Evolutionary conservation across 64 coral and sea anemone genomes (phyloP).

Genomic region (Pocillopora damicornis): DNA sequence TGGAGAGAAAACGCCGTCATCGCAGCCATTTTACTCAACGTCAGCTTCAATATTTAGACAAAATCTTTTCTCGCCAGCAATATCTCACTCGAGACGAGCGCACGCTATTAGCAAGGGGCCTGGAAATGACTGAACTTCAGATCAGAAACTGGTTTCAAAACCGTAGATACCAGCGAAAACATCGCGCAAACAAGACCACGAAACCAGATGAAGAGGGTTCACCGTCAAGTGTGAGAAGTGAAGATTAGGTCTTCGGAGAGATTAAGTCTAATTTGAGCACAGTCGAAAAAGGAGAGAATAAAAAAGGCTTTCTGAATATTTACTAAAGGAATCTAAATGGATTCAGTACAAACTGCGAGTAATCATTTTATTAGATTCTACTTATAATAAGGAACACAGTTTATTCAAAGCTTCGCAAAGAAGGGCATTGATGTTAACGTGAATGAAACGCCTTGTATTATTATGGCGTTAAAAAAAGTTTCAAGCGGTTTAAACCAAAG

Average conservation of each 20-base stretch:
- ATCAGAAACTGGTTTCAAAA: slow-evolving; percentile 98
- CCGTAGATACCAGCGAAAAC: slow-evolving; percentile 81
- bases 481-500: too few species aligned
- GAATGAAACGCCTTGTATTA: too few species aligned
- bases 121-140: slow-evolving; percentile 95
- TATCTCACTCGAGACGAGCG: slow-evolving; percentile 91
- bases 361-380: too few species aligned
- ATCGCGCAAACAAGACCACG: slow-evolving; percentile 30
- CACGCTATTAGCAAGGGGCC: slow-evolving; percentile 69
- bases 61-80: slow-evolving; percentile 83
- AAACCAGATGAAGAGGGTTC: slow-evolving; percentile 1
- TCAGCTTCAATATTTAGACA: slow-evolving; percentile 84
- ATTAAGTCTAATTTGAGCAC: too few species aligned
- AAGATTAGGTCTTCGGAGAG: not conserved
- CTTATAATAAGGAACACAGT: too few species aligned
- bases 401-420: too few species aligned
- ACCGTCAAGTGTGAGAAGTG: not conserved
- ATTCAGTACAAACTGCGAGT: too few species aligned
- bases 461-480: too few species aligned
- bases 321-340: too few species aligned
- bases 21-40: slow-evolving; percentile 88
- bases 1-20: slow-evolving; percentile 20
- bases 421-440: too few species aligned
- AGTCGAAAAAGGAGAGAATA: too few species aligned
- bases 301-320: too few species aligned